phyloP scores from a whole-genome alignment of 2,888 invertebrate genomes.

The Eupsilia transversa region DNA sequence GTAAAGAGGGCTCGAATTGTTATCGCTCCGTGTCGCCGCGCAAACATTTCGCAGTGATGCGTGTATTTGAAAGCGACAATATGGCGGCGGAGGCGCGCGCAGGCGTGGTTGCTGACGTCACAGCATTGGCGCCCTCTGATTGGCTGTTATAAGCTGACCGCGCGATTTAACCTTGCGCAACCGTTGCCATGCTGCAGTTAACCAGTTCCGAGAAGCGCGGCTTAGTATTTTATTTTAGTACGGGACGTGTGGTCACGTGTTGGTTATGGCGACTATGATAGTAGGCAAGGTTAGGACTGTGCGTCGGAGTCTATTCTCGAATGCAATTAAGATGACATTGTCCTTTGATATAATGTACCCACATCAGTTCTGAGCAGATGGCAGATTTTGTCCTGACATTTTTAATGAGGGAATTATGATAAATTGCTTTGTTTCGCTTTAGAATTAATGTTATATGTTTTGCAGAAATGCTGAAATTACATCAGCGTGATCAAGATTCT shows the following conservation, averaged over 20 bases:
- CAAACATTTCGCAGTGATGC: constrained; percentile 75
- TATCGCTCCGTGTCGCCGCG: constrained; percentile 65
- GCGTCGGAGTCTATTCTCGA: constrained; percentile 38
- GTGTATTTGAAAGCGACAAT: constrained; percentile 79
- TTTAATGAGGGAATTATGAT: constrained; percentile 35
- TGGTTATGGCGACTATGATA: constrained; percentile 63
- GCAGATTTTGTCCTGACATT: constrained; percentile 4
- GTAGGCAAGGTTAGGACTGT: constrained; percentile 59
- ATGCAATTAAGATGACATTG: constrained; percentile 32
- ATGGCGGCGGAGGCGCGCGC: constrained; percentile 89
- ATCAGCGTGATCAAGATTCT: constrained; percentile 46
- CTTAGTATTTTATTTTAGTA: constrained; percentile 78
- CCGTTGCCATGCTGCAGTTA: constrained; percentile 86
- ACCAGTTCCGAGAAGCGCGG: constrained; percentile 80
- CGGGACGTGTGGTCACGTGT: constrained; percentile 70
- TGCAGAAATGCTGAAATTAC: constrained; percentile 50
- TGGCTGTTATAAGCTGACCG: constrained; percentile 80
- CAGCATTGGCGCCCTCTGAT: constrained; percentile 75
- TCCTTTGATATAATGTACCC: constrained; percentile 10
- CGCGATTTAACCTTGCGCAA: constrained; percentile 88
- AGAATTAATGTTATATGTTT: constrained; percentile 21
- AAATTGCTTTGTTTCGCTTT: constrained; percentile 21
- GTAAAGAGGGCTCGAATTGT: constrained; percentile 73
- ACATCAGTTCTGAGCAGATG: constrained; percentile 2
- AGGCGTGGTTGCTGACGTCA: constrained; percentile 90